These are phyloP conservation scores for Scrobipalpa atriplicella DNA, from an alignment of 2,888 invertebrate genomes.

Conservation along the genomic window DNA sequence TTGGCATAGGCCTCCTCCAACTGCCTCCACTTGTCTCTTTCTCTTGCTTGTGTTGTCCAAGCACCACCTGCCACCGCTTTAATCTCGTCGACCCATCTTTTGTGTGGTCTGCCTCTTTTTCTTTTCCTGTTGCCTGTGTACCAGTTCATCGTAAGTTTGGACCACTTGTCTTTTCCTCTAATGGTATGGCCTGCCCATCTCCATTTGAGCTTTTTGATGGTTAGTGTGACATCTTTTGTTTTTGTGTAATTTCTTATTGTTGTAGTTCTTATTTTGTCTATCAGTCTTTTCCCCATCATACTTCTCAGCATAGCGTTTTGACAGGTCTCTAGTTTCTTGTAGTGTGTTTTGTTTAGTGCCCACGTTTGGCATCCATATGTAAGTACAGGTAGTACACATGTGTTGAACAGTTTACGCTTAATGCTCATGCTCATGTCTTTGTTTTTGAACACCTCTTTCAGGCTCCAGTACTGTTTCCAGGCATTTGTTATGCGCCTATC, in stretches of 20 bases:
- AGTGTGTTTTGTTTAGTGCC: not conserved
- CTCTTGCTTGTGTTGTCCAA: not conserved
- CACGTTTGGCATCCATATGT: not conserved
- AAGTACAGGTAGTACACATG: too few species aligned
- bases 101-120: not conserved
- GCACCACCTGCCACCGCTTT: not conserved
- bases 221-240: not conserved
- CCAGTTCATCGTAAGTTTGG: slow-evolving; percentile 17
- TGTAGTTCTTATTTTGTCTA: not conserved
- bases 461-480: too few species aligned
- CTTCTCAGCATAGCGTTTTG: not conserved
- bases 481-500: too few species aligned
- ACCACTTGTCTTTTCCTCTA: not conserved
- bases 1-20: too few species aligned
- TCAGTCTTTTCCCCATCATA: not conserved
- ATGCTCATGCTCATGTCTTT: too few species aligned
- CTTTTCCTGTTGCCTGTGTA: not conserved
- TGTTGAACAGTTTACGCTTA: too few species aligned
- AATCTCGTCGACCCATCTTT: not conserved
- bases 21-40: not conserved
- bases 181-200: not conserved
- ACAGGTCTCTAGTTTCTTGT: not conserved
- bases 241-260: not conserved
- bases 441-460: too few species aligned
- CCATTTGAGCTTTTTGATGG: slow-evolving; percentile 15